These are phyloP conservation scores for Istiophorus platypterus DNA, from an alignment of 2,113 vertebrate species.

Conservation along the genomic window DNA sequence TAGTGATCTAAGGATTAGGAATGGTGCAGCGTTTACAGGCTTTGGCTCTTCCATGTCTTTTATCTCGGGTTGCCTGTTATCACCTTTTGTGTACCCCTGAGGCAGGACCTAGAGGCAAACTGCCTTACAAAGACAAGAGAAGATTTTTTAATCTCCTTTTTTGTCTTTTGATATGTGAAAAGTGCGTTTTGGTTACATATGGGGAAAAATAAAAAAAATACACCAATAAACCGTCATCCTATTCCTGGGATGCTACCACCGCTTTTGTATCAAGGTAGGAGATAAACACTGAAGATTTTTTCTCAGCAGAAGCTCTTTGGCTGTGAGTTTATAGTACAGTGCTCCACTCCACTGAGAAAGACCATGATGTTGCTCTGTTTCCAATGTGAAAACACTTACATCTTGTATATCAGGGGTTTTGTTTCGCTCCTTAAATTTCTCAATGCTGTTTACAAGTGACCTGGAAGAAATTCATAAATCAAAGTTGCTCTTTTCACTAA, in stretches of 20 bases:
- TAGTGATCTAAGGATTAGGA: constrained; percentile 50
- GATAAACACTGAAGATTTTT: not conserved
- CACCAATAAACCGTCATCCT: not conserved
- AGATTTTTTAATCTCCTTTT: constrained; percentile 2
- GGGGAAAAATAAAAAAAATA: not conserved
- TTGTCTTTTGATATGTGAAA: constrained; percentile 2
- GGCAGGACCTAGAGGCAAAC: constrained; percentile 4
- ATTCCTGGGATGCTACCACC: not conserved
- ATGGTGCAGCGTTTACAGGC: constrained; percentile 23
- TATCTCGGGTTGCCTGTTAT: constrained; percentile 50
- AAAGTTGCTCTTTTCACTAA: constrained; percentile 3
- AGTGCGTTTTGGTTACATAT: not conserved
- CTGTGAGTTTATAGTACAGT: not conserved
- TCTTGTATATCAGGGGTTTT: not conserved
- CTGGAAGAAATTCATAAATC: constrained; percentile 18
- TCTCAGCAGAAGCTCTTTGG: not conserved
- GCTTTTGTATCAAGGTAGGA: not conserved
- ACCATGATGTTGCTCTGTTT: not conserved
- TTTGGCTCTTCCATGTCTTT: constrained; percentile 20
- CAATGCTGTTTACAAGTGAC: constrained; percentile 9
- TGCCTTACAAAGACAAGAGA: constrained; percentile 7
- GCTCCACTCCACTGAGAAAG: not conserved
- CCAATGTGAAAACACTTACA: not conserved
- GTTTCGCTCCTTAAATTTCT: not conserved
- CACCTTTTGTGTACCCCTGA: constrained; percentile 31